phyloP scores from a whole-genome alignment of 53 echinoderm and acorn worm species.

The Echinarachnius parma region DNA sequence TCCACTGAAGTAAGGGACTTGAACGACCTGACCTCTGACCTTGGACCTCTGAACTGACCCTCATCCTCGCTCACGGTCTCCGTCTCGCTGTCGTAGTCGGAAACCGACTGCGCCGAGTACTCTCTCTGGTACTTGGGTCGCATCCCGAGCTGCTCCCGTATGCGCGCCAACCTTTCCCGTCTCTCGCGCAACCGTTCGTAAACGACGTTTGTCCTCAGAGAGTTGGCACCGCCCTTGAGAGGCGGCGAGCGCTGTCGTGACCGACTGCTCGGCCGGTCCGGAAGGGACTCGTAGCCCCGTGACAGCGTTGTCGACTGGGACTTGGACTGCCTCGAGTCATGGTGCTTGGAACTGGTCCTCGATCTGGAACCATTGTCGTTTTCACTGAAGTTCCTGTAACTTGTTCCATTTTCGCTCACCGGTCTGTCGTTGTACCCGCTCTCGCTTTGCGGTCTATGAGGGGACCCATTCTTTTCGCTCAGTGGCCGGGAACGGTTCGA shows the following conservation, averaged over 20 bases:
- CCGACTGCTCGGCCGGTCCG: constrained; percentile 29
- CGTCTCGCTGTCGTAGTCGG: constrained; percentile 66
- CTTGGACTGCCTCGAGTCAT: constrained; percentile 4
- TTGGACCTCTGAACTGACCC: constrained; percentile 51
- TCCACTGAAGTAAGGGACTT: constrained; percentile 79
- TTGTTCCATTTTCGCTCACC: too few relatives aligned
- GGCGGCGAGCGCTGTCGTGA: constrained; percentile 61
- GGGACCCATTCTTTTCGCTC: constrained; percentile 11
- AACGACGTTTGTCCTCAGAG: constrained; percentile 55
- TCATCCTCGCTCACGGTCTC: constrained; percentile 71
- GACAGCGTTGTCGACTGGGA: constrained; percentile 24
- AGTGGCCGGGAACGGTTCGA: constrained; percentile 12
- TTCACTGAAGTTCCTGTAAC: too few relatives aligned
- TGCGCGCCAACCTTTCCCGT: constrained; percentile 65
- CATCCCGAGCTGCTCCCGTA: constrained; percentile 85
- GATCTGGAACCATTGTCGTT: too few relatives aligned
- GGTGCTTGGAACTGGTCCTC: constrained; percentile 1
- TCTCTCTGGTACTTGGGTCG: constrained; percentile 28
- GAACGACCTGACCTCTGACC: constrained; percentile 62
- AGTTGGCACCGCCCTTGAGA: constrained; percentile 7
- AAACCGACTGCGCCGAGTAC: constrained; percentile 41
- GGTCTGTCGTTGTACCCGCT: too few relatives aligned
- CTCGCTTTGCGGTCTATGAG: too few relatives aligned
- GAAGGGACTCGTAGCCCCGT: constrained; percentile 26
- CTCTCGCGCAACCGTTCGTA: constrained; percentile 91